phyloP scores from a whole-genome alignment of 2,797 vertebrate species.

The Peromyscus eremicus region DNA sequence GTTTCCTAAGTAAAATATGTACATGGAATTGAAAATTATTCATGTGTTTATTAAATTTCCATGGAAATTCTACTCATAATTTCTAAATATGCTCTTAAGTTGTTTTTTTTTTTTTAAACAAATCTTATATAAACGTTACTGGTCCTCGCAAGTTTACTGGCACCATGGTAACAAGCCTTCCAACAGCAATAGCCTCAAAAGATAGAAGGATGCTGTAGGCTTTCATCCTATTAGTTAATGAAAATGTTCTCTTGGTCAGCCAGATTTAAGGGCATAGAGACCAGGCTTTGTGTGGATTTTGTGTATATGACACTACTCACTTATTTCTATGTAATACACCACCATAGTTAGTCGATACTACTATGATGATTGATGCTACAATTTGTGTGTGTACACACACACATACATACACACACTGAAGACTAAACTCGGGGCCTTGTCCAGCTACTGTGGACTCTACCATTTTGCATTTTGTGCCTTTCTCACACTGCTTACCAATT shows the following conservation, averaged over 20 bases:
- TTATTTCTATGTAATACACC: not conserved
- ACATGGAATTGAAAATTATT: slow-evolving; percentile 52
- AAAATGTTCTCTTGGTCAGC: slow-evolving; percentile 24
- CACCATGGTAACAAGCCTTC: not conserved
- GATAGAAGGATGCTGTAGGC: not conserved
- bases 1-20: slow-evolving; percentile 20
- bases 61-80: slow-evolving; percentile 46
- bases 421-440: not conserved
- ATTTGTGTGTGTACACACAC: not conserved
- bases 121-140: not conserved
- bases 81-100: slow-evolving; percentile 1
- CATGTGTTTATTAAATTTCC: slow-evolving; percentile 49
- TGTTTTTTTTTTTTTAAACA: not conserved
- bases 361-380: not conserved
- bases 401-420: not conserved
- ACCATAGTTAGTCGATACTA: not conserved
- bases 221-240: not conserved
- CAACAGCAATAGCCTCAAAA: not conserved
- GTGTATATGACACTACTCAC: not conserved
- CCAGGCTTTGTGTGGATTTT: not conserved
- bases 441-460: not conserved
- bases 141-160: not conserved
- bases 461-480: not conserved
- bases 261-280: not conserved
- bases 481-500: not conserved